These are phyloP conservation scores for Falco biarmicus DNA, from an alignment of 2,797 vertebrate species.

Conservation along the genomic window DNA sequence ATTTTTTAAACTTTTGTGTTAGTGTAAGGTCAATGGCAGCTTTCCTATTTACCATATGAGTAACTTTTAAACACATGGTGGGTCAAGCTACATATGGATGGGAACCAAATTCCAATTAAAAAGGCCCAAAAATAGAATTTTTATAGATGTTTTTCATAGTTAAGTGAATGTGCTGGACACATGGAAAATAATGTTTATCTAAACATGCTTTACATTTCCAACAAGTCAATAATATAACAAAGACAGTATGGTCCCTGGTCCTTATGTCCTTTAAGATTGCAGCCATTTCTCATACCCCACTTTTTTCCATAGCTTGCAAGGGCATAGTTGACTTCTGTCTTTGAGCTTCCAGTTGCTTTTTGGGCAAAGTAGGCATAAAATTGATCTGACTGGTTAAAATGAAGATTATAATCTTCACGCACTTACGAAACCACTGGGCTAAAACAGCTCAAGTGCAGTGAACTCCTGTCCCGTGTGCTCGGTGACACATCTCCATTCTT, in stretches of 20 bases:
- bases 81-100: slow-evolving; percentile 22
- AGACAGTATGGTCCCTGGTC: neutral
- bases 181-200: neutral
- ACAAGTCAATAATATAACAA: neutral
- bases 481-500: neutral
- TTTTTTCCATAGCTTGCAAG: neutral
- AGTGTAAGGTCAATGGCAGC: neutral
- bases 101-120: slow-evolving; percentile 36
- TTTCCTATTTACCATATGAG: slow-evolving; percentile 16
- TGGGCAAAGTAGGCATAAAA: neutral
- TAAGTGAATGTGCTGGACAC: neutral
- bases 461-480: neutral
- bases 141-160: neutral
- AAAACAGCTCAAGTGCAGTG: neutral
- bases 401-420: neutral
- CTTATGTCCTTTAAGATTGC: neutral
- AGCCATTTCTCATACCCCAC: neutral
- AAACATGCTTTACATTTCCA: neutral
- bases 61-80: slow-evolving; percentile 46
- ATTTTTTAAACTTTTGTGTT: neutral
- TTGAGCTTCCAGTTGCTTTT: neutral
- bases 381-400: neutral
- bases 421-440: neutral
- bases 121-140: neutral
- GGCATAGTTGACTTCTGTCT: neutral